Evolutionary conservation across 2,888 invertebrate species (phyloP), one percentile per base, ranked within the genome.

Genomic region (Emesis furor): DNA sequence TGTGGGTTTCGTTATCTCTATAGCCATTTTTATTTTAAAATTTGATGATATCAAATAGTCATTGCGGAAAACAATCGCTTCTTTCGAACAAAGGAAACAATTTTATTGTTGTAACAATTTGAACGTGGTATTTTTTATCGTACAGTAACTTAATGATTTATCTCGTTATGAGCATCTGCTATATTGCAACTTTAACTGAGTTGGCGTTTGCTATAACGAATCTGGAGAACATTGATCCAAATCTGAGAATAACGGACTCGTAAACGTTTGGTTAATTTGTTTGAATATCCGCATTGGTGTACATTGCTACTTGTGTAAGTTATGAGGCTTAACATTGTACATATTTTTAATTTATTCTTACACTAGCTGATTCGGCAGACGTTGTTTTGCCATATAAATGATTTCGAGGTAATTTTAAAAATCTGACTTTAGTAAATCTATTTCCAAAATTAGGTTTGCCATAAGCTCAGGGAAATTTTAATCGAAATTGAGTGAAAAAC

Each of bases 161-260:
- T 93, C 92, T 92, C 89, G 72, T 85, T 86, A 87, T 89, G 88
- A 91, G 89, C 91, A 94, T 93, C 91, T 92, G 90, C 88, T 89
- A 77, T 87, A 85, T 85, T 76, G 85, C 86, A 85, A 94, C 94
- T 93, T 24, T 24, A 24, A 24, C 24, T 24, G 92, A 90, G 93
- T 90, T 90, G 82, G 88, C 89, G 91, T 92, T 94, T 68, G 71
- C 73, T 79, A 76, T 76, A 78, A 82, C 82, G 93, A 92, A 94
- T 93, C 93, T 93, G 91, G 90, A 91, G 90, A 91, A 89, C 92
- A 92, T 92, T 91, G 92, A 92, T 94, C 90, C 91, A 92, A 94
- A 93, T 93, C 92, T 83, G 88, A 83, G 91, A 91, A 91, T 95
- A 95, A 95, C 95, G 95, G 95, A 88, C 88, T 88, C 87, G 88